A percentile compares a stretch with the other conserved stretches of the same genome.
Conservation (phyloP, 2,888 invertebrate species). For the Megalurothrips usitatus region DNA sequence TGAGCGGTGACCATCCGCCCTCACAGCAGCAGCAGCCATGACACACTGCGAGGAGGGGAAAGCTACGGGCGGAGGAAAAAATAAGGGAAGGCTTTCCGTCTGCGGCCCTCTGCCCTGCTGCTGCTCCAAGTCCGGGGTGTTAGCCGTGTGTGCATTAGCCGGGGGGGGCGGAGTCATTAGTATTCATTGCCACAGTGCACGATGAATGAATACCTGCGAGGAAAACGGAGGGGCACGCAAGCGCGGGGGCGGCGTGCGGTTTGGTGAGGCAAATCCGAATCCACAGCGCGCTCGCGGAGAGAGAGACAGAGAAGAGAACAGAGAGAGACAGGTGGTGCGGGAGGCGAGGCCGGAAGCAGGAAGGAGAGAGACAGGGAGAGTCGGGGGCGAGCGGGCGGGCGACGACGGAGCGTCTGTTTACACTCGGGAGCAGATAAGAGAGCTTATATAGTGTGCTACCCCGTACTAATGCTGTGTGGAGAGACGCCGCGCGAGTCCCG, state of each 20-base stretch:
- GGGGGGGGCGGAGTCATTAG: not conserved
- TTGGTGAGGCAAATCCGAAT: not conserved
- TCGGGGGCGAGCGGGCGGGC: not conserved
- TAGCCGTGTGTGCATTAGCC: not conserved
- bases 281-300: no score
- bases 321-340: no score
- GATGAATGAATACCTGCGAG: not conserved
- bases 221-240: not conserved
- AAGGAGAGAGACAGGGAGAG: no score
- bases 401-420: conserved; percentile 3
- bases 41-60: no score
- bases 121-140: no score
- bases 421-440: conserved; percentile 13
- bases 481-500: not conserved
- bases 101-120: no score
- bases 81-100: no score
- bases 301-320: no score
- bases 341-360: no score
- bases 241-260: not conserved
- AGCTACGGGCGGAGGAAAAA: no score
- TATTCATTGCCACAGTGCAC: not conserved
- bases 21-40: not conserved
- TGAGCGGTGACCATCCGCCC: not conserved
- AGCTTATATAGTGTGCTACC: conserved; percentile 6
- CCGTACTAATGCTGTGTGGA: not conserved